These are phyloP conservation scores for Pristionchus exspectatus DNA, from an alignment of 2,888 invertebrate genomes.

Conservation along the genomic window DNA sequence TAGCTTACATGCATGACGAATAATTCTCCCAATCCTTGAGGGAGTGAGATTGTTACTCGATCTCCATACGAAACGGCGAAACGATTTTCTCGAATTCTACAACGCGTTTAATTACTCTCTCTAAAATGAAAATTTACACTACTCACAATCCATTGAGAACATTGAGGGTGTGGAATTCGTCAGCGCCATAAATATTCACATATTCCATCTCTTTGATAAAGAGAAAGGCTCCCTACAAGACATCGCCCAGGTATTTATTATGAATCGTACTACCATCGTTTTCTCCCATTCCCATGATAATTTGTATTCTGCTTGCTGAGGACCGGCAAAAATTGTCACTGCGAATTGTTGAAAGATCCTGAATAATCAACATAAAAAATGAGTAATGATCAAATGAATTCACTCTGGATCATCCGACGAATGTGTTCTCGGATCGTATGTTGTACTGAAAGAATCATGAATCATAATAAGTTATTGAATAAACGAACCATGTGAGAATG, in stretches of 20 bases:
- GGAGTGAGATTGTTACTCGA: background rate
- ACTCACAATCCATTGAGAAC: background rate
- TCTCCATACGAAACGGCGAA: background rate
- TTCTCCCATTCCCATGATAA: background rate
- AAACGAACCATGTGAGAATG: background rate
- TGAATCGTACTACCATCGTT: background rate
- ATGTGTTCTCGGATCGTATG: background rate
- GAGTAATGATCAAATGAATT: background rate
- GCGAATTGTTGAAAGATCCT: slow-evolving; percentile 30
- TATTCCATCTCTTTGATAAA: background rate
- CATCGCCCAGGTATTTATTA: background rate
- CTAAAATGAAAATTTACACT: background rate
- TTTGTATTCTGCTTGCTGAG: background rate
- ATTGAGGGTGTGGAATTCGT: background rate
- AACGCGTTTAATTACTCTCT: background rate
- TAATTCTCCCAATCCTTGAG: background rate
- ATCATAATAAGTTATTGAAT: background rate
- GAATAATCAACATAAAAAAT: background rate
- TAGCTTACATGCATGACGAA: slow-evolving; percentile 17
- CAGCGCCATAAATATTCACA: background rate
- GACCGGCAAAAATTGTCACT: background rate
- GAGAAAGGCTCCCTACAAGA: background rate
- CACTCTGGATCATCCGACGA: background rate
- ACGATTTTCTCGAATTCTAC: background rate
- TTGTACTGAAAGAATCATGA: background rate